phyloP scores from a whole-genome alignment of 1,140 invertebrate species.

The Papilio aristodemus region DNA sequence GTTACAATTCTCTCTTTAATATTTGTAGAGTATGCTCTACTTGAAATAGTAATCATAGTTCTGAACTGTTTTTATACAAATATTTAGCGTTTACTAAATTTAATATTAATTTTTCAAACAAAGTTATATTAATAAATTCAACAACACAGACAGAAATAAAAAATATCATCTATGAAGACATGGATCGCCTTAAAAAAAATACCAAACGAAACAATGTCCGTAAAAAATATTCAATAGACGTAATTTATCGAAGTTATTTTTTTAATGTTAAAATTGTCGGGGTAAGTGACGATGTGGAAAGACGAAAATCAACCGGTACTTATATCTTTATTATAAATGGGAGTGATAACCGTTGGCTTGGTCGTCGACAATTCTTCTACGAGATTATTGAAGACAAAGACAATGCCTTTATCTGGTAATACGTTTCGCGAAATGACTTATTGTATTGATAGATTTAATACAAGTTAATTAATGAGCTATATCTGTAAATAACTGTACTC shows the following conservation, averaged over 20 bases:
- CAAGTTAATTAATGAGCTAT: background rate
- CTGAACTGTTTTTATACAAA: background rate
- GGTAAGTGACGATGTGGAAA: background rate
- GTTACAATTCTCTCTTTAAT: background rate
- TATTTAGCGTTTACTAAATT: too few species aligned
- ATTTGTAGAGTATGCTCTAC: conserved; percentile 19
- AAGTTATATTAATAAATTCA: too few species aligned
- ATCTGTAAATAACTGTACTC: background rate
- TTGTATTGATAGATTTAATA: background rate
- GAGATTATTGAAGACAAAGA: conserved; percentile 14
- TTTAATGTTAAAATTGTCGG: background rate
- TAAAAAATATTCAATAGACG: background rate
- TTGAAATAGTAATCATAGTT: background rate
- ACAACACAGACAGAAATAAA: too few species aligned
- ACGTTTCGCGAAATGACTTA: conserved; percentile 1
- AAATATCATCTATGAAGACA: too few species aligned
- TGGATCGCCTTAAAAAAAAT: background rate
- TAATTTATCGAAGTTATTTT: conserved; percentile 1
- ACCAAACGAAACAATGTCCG: background rate
- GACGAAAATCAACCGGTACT: background rate
- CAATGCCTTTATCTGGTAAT: conserved; percentile 7
- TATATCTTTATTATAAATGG: conserved; percentile 2
- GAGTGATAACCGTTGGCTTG: background rate
- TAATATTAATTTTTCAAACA: too few species aligned
- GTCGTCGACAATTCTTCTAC: background rate